Evolutionary conservation across 2,113 vertebrate species (phyloP).

Genomic region (Cranoglanis bouderius): DNA sequence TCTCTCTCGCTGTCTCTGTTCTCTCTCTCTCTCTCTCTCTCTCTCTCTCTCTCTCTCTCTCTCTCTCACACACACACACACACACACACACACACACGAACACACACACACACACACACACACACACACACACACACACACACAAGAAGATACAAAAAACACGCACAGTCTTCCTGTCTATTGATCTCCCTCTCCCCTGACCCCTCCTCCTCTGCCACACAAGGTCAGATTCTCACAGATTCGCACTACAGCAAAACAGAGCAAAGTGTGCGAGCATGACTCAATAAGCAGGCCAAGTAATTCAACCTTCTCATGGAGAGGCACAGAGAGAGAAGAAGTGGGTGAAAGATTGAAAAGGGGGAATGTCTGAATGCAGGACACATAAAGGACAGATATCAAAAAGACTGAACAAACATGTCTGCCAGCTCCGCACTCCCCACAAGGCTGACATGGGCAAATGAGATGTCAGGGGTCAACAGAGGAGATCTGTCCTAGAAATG

Average conservation of each 20-base stretch:
- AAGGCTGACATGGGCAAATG: slow-evolving; percentile 50
- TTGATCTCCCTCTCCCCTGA: slow-evolving; percentile 32
- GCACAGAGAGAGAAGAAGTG: slow-evolving; percentile 10
- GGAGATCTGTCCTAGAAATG: slow-evolving; percentile 40
- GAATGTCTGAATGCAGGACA: slow-evolving; percentile 46
- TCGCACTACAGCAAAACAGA: slow-evolving; percentile 37
- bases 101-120: not conserved
- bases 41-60: not conserved
- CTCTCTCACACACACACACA: not conserved
- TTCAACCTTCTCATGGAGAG: slow-evolving; percentile 38
- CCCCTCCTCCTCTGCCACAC: slow-evolving; percentile 36
- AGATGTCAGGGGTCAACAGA: slow-evolving; percentile 49
- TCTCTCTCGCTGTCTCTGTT: not conserved
- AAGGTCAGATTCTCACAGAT: slow-evolving; percentile 38
- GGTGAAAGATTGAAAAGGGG: slow-evolving; percentile 29
- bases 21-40: slow-evolving; percentile 4
- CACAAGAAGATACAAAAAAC: not conserved
- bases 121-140: slow-evolving; percentile 5
- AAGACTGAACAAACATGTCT: slow-evolving; percentile 40
- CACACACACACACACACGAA: not conserved
- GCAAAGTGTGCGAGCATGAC: slow-evolving; percentile 32
- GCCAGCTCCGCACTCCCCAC: slow-evolving; percentile 31
- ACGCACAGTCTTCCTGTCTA: slow-evolving; percentile 28
- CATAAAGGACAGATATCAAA: slow-evolving; percentile 56
- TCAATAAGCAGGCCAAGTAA: slow-evolving; percentile 47